A percentile compares a stretch with the other conserved stretches of the same genome.
Evolutionary conservation across 2,113 vertebrate species (phyloP).

Genomic region (Boulengeromyrus knoepffleri): DNA sequence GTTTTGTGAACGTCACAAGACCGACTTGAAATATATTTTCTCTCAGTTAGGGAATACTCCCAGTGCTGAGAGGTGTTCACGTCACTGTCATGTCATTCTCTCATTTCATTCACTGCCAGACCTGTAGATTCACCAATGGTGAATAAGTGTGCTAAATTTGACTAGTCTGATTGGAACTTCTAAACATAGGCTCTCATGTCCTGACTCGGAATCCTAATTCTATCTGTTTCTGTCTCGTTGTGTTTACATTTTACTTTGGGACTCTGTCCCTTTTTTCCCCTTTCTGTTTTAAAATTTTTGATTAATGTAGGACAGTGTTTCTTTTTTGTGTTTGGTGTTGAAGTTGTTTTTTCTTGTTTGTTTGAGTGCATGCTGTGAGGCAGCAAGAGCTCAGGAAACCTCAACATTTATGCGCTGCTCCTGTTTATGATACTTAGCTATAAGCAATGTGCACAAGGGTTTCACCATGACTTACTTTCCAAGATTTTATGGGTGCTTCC

Average conservation of each 20-base stretch:
- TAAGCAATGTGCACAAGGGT: neutral
- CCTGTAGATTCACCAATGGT: neutral
- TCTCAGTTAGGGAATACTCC: neutral
- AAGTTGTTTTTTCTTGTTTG: neutral
- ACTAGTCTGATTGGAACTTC: neutral
- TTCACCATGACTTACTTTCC: neutral
- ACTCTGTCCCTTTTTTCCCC: neutral
- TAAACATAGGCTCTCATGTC: neutral
- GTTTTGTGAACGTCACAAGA: neutral
- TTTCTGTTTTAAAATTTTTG: neutral
- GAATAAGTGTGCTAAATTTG: neutral
- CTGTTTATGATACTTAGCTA: neutral
- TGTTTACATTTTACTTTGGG: neutral
- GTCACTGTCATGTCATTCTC: neutral
- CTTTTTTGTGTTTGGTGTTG: neutral
- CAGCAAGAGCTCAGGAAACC: neutral
- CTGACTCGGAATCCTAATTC: neutral
- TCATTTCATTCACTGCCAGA: neutral
- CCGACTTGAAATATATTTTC: neutral
- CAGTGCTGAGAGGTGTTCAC: neutral
- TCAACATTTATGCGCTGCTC: neutral
- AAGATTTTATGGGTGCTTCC: neutral
- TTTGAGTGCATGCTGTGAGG: neutral
- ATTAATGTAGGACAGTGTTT: neutral
- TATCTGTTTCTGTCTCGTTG: neutral